These are phyloP conservation scores for Spodoptera litura DNA, from an alignment of 1,140 invertebrate genomes.

Conservation along the genomic window DNA sequence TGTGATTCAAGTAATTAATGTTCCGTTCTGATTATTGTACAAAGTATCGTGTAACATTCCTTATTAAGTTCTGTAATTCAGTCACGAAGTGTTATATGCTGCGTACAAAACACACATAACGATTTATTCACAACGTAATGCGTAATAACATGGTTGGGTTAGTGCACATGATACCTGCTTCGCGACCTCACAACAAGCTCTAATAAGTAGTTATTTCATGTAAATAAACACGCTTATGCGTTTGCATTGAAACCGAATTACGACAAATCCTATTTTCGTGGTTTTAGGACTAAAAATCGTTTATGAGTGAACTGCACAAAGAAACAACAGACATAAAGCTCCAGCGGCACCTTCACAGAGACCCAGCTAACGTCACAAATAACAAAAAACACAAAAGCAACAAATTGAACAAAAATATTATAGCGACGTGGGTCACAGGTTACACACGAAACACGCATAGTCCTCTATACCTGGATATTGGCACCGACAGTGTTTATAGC, in stretches of 20 bases:
- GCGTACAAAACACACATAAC: too few relatives aligned
- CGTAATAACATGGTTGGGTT: too few relatives aligned
- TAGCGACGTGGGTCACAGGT: background rate
- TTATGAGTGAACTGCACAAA: background rate
- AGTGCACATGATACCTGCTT: too few relatives aligned
- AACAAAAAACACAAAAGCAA: background rate
- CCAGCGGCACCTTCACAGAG: too few relatives aligned
- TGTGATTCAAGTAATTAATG: background rate
- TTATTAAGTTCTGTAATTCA: background rate
- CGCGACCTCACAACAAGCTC: too few relatives aligned
- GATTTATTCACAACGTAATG: too few relatives aligned
- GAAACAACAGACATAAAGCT: too few relatives aligned
- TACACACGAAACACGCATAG: background rate
- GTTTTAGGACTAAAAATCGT: background rate
- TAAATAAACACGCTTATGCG: background rate
- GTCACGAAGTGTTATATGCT: too few relatives aligned
- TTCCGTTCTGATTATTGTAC: background rate
- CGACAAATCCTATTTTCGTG: too few relatives aligned
- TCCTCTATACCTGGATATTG: conserved; percentile 73
- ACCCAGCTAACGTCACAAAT: background rate
- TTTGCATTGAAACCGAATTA: background rate
- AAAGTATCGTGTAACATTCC: background rate
- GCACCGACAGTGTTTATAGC: conserved; percentile 77
- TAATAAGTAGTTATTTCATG: too few relatives aligned
- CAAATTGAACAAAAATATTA: background rate